phyloP scores from a whole-genome alignment of 2,888 invertebrate genomes.

The Lasioglossum vierecki region DNA sequence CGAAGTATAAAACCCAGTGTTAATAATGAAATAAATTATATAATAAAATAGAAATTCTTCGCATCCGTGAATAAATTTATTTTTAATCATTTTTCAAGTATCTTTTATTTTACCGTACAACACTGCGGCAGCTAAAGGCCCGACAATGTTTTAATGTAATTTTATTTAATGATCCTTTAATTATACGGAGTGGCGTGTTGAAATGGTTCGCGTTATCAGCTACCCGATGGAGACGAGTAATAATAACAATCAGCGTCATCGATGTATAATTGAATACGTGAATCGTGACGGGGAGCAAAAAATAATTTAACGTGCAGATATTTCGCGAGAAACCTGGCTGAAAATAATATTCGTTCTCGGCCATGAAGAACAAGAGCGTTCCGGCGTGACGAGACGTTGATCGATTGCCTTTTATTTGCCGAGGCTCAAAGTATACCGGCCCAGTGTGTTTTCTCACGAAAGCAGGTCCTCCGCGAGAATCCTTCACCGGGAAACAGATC shows the following conservation, averaged over 20 bases:
- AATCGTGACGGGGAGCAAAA: not conserved
- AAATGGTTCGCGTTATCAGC: not conserved
- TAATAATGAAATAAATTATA: no score
- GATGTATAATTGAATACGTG: not conserved
- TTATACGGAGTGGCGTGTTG: not conserved
- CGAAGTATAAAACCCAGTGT: no score
- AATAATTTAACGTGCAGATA: not conserved
- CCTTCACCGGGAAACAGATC: slow-evolving; percentile 1
- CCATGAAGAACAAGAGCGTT: slow-evolving; percentile 3
- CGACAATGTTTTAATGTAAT: not conserved
- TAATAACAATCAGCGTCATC: not conserved
- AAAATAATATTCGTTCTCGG: not conserved
- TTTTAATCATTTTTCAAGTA: no score
- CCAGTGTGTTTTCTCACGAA: slow-evolving; percentile 49
- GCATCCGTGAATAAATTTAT: no score
- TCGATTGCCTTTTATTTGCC: slow-evolving; percentile 54
- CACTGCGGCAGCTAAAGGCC: not conserved
- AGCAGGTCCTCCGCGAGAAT: slow-evolving; percentile 29
- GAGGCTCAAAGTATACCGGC: slow-evolving; percentile 10
- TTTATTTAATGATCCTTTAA: not conserved
- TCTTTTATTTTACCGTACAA: not conserved
- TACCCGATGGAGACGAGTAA: not conserved
- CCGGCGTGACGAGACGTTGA: slow-evolving; percentile 31
- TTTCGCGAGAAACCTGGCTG: not conserved
- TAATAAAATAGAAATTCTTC: no score